Base-by-base conservation (phyloP, 2,113 vertebrate species). In the Australoheros scitulus region DNA sequence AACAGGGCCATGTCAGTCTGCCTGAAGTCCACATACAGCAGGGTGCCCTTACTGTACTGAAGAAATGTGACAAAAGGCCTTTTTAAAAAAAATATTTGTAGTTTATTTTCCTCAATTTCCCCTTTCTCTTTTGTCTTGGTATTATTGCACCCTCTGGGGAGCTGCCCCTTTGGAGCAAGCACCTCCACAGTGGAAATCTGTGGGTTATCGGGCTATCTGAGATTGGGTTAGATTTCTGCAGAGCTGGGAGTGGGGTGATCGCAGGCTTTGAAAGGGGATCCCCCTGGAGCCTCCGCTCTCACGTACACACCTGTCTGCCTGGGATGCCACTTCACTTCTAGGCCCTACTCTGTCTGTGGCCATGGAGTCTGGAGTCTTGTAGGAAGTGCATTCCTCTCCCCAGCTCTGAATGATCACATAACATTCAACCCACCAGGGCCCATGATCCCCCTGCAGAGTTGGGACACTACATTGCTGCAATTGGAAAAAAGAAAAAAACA, bases 221-320 rank as follows among this genome's bases (percentile, higher is more conserved):
- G 83, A 88, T 83, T 91, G 90, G 90, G 56, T 93, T 94, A 86
- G 80, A 89, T 93, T 93, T 94, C 93, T 88, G 87, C 10, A 6
- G 89, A 72, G 85, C 81, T 78, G 78, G 77, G 88, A 88, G 47
- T 61, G 85, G 78, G 86, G 75, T 84, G 88, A 87, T 36, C 38
- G 81, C 60, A 76, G 81, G 58, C 87, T 93, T 92, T 95, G 94
- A 95, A 95, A 96, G 90, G 50, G 80, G 93, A 95, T 88, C 87
- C 61, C 80, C 56, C 68, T 52, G 32, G 56, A 81, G 77, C 81
- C 76, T 81, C 82, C 65, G 76, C 79, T 81, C 89, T 91, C 91
- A 93, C 86, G 56, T 89, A 94, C 84, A 91, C 90, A 93, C 93
- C 92, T 94, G 92, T 92, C 90, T 93, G 81, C 86, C 68, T 18